phyloP scores from a whole-genome alignment of 2,888 invertebrate species.

The Nymphalis c-album region DNA sequence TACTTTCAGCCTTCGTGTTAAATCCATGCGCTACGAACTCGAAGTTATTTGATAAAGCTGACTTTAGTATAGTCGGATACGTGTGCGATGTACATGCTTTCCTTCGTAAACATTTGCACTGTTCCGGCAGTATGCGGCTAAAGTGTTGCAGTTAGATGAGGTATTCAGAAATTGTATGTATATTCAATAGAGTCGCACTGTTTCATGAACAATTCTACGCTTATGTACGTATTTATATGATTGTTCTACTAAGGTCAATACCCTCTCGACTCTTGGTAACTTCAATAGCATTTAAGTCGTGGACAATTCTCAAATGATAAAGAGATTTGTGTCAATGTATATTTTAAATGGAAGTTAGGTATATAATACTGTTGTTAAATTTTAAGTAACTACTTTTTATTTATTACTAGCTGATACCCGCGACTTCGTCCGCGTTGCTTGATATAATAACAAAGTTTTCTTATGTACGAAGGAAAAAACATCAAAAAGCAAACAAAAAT shows the following conservation, averaged over 20 bases:
- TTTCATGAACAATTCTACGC: neutral
- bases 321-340: too few relatives aligned
- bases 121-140: constrained; percentile 22
- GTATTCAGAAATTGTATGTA: constrained; percentile 14
- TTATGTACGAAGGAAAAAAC: too few relatives aligned
- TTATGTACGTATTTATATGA: neutral
- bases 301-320: too few relatives aligned
- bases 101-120: constrained; percentile 24
- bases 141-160: constrained; percentile 17
- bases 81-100: constrained; percentile 7
- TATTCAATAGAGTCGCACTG: constrained; percentile 3
- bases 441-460: too few relatives aligned
- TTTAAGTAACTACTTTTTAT: too few relatives aligned
- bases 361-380: too few relatives aligned
- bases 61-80: constrained; percentile 3
- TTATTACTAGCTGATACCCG: too few relatives aligned
- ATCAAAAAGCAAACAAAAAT: too few relatives aligned
- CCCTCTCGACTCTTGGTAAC: neutral
- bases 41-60: constrained; percentile 18
- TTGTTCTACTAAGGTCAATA: neutral
- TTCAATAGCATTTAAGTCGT: neutral
- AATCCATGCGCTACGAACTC: constrained; percentile 9
- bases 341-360: too few relatives aligned
- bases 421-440: too few relatives aligned
- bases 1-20: constrained; percentile 9